phyloP scores from a whole-genome alignment of 1,140 invertebrate species.

The Leguminivora glycinivorella region DNA sequence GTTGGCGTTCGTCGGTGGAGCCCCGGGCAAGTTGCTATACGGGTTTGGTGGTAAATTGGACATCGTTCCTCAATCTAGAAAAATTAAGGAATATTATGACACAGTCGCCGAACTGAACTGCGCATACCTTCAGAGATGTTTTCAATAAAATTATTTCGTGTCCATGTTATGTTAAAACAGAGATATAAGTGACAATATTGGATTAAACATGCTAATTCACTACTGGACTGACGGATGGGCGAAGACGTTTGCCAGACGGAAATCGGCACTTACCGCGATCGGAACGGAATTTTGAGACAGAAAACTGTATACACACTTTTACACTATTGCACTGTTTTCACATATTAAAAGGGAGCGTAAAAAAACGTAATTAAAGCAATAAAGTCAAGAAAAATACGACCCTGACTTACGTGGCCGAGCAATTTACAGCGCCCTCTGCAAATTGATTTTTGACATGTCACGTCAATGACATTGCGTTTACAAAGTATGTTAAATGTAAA shows the following conservation, averaged over 20 bases:
- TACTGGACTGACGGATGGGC: conserved; percentile 62
- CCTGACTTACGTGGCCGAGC: conserved; percentile 78
- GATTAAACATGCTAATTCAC: conserved; percentile 74
- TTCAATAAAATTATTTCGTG: conserved; percentile 29
- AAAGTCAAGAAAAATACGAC: conserved; percentile 72
- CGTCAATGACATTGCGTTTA: conserved; percentile 47
- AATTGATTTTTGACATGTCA: conserved; percentile 69
- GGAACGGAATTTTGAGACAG: conserved; percentile 51
- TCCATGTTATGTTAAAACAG: conserved; percentile 60
- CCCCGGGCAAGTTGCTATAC: conserved; percentile 55
- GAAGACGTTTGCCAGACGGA: conserved; percentile 35
- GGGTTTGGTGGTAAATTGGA: conserved; percentile 69
- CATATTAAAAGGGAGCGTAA: conserved; percentile 63
- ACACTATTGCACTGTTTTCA: conserved; percentile 67
- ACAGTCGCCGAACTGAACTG: conserved; percentile 2
- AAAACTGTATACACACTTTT: conserved; percentile 54
- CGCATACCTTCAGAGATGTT: neutral
- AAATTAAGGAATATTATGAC: conserved; percentile 32
- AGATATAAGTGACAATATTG: conserved; percentile 57
- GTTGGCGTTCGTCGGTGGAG: conserved; percentile 49
- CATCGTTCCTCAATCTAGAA: conserved; percentile 74
- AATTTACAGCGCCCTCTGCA: conserved; percentile 72
- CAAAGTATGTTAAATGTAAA: conserved; percentile 1
- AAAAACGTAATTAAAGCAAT: conserved; percentile 66
- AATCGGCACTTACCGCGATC: conserved; percentile 57